Evolutionary conservation across 2,113 vertebrate species (phyloP).

Genomic region (Phrynocephalus versicolor): DNA sequence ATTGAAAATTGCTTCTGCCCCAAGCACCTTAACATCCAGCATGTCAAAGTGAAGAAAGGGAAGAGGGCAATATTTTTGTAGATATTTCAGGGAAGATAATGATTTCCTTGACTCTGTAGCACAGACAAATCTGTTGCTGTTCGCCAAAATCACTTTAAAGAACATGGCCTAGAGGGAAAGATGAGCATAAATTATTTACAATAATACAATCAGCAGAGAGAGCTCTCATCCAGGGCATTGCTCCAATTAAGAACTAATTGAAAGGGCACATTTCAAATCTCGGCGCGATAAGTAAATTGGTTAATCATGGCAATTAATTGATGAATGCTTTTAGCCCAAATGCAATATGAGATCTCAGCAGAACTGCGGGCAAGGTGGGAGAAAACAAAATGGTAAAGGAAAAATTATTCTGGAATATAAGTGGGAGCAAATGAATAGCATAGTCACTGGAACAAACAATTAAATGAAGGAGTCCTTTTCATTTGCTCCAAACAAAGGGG

Average conservation of each 20-base stretch:
- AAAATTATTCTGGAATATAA: not conserved
- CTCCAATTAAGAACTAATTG: slow-evolving; percentile 14
- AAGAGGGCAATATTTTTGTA: not conserved
- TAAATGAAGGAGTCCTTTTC: not conserved
- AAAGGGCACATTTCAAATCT: slow-evolving; percentile 12
- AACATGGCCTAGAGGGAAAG: slow-evolving; percentile 16
- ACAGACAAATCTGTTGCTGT: slow-evolving; percentile 15
- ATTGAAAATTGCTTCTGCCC: not conserved
- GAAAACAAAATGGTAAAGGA: not conserved
- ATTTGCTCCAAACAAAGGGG: not conserved
- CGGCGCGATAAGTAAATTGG: not conserved
- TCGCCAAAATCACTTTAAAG: slow-evolving; percentile 19
- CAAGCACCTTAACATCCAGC: not conserved
- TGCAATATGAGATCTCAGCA: not conserved
- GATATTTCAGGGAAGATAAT: not conserved
- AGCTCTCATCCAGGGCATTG: not conserved
- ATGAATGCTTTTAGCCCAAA: not conserved
- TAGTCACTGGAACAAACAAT: not conserved
- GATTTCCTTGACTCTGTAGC: not conserved
- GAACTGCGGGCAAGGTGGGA: not conserved
- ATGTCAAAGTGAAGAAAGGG: not conserved
- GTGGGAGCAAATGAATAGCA: not conserved
- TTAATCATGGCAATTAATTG: slow-evolving; percentile 7
- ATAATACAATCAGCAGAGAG: slow-evolving; percentile 7
- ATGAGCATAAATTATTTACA: slow-evolving; percentile 33